phyloP scores from a whole-genome alignment of 2,113 vertebrate genomes.

The Periophthalmus modestus region DNA sequence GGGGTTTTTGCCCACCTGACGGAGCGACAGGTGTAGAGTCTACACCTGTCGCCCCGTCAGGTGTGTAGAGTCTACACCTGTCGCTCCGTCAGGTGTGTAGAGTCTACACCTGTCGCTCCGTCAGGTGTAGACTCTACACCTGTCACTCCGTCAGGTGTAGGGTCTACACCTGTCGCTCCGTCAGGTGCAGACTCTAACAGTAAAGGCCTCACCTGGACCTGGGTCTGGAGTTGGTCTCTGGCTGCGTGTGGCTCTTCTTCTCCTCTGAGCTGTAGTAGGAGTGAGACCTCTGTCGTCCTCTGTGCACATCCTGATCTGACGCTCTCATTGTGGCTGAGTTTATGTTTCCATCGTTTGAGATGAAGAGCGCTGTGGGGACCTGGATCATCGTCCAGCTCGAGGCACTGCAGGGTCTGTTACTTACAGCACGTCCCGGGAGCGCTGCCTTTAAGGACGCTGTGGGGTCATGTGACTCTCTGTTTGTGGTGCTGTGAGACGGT shows the following conservation, averaged over 20 bases:
- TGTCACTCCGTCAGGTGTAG: too few species aligned
- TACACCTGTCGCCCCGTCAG: too few species aligned
- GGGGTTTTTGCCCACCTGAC: too few species aligned
- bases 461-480: constrained; percentile 51
- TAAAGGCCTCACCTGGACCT: constrained; percentile 64
- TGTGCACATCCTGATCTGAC: constrained; percentile 33
- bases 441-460: constrained; percentile 48
- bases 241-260: constrained; percentile 23
- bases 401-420: not conserved
- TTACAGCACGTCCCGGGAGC: not conserved
- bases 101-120: too few species aligned
- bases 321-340: constrained; percentile 30
- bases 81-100: too few species aligned
- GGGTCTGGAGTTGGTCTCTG: constrained; percentile 52
- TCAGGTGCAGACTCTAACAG: too few species aligned
- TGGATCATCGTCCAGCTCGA: constrained; percentile 54
- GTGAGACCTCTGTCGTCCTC: constrained; percentile 59
- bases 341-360: constrained; percentile 54
- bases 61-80: too few species aligned
- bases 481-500: constrained; percentile 41
- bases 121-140: too few species aligned
- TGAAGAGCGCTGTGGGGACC: constrained; percentile 44
- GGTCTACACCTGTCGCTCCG: too few species aligned
- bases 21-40: too few species aligned
- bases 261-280: constrained; percentile 60